Percentiles rank a stretch among this genome's conserved stretches.
These are phyloP conservation scores for Gymnoscopelus microlampas DNA, from an alignment of 2,797 vertebrate species.

Conservation along the genomic window DNA sequence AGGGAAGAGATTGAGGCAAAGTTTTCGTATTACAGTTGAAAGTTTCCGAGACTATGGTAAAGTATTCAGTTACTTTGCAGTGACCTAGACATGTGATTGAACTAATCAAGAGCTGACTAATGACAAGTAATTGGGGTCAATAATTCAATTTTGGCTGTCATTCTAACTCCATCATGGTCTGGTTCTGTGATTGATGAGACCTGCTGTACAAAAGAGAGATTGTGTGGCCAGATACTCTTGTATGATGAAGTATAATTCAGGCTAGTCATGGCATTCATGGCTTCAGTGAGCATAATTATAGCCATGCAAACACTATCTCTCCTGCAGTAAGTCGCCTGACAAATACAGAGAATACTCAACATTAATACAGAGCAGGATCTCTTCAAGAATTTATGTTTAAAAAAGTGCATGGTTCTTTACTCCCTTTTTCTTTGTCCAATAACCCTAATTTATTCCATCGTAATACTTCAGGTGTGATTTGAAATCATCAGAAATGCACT, in stretches of 20 bases:
- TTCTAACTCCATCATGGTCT: neutral
- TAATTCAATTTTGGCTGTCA: neutral
- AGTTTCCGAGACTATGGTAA: conserved; percentile 4
- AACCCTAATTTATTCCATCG: neutral
- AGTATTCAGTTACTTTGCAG: conserved; percentile 27
- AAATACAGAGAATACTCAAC: neutral
- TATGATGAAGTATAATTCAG: no score
- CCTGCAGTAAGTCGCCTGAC: neutral
- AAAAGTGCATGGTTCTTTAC: no score
- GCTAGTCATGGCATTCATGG: conserved; percentile 9
- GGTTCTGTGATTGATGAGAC: neutral
- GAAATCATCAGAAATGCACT: conserved; percentile 13
- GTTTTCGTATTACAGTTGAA: no score
- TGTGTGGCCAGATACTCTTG: conserved; percentile 13
- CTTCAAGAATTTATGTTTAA: no score
- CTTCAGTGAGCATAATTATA: conserved; percentile 34
- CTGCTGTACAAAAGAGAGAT: conserved; percentile 20
- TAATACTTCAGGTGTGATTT: neutral
- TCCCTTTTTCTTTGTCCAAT: no score
- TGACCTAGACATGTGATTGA: neutral
- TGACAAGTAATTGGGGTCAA: conserved; percentile 19
- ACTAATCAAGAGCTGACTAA: conserved; percentile 15
- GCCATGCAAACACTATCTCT: conserved; percentile 40
- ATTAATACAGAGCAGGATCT: conserved; percentile 1
- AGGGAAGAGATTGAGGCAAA: conserved; percentile 8